These are phyloP conservation scores for Peribatodes rhomboidaria DNA, from an alignment of 2,888 invertebrate species.

Conservation along the genomic window DNA sequence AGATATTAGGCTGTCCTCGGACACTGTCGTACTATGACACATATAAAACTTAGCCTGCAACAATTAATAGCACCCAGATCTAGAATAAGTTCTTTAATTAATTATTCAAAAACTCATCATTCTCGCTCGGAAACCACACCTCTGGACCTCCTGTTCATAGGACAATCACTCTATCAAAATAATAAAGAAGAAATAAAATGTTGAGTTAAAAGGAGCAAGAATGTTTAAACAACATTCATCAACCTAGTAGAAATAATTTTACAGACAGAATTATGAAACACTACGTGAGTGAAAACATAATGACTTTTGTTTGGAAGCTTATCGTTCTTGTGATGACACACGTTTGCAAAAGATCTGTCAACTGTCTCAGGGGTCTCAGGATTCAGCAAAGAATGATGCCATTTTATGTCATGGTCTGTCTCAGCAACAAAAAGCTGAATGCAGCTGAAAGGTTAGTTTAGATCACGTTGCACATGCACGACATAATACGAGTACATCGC, in stretches of 20 bases:
- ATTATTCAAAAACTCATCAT: too few relatives aligned
- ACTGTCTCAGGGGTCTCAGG: slow-evolving; percentile 31
- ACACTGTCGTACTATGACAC: too few relatives aligned
- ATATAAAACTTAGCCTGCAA: too few relatives aligned
- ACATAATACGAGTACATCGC: background rate
- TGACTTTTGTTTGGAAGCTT: slow-evolving; percentile 63
- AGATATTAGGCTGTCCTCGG: too few relatives aligned
- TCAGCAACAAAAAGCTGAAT: slow-evolving; percentile 6
- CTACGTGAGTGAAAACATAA: slow-evolving; percentile 74
- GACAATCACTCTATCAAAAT: too few relatives aligned
- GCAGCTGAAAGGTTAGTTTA: background rate
- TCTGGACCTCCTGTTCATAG: too few relatives aligned
- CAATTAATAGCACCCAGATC: too few relatives aligned
- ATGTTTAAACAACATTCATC: background rate
- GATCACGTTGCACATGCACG: slow-evolving; percentile 9
- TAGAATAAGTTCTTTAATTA: too few relatives aligned
- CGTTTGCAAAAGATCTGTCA: slow-evolving; percentile 55
- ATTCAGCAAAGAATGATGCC: slow-evolving; percentile 31
- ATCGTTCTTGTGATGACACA: slow-evolving; percentile 60
- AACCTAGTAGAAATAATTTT: background rate
- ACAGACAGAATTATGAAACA: slow-evolving; percentile 57
- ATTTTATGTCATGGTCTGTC: slow-evolving; percentile 16
- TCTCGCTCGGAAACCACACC: too few relatives aligned
- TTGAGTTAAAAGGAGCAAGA: background rate
- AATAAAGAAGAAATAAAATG: too few relatives aligned